Percentiles rank a stretch among this genome's conserved stretches.
Conservation (phyloP, 2,797 vertebrate species). For the Nyctalus aviator region DNA sequence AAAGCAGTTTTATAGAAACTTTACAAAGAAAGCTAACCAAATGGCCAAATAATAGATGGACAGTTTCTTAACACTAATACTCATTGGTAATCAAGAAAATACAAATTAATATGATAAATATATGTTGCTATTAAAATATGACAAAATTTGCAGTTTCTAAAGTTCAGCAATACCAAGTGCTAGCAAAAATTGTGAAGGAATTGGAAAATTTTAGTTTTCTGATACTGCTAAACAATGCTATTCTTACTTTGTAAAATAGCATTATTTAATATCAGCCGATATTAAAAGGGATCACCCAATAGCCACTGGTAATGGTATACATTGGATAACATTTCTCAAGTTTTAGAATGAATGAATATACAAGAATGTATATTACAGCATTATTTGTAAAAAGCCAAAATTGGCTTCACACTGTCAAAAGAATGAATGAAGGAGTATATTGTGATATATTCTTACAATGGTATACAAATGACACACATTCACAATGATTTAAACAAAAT, state of each 20-base stretch:
- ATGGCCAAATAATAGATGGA: neutral
- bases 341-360: neutral
- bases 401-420: neutral
- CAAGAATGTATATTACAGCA: neutral
- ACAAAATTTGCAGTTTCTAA: neutral
- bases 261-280: neutral
- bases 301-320: neutral
- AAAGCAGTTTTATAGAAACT: neutral
- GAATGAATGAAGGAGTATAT: neutral
- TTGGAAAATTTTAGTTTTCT: neutral
- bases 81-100: neutral
- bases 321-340: neutral
- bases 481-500: neutral
- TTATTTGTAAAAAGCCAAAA: neutral
- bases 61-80: neutral
- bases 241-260: neutral
- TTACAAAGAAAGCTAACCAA: neutral
- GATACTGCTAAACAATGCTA: neutral
- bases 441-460: neutral
- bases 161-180: neutral
- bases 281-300: neutral
- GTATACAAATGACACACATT: neutral
- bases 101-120: neutral
- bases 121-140: neutral
- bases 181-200: neutral